Evolutionary conservation across 2,888 invertebrate species (phyloP).

Genomic region (Pyrrhia umbra): DNA sequence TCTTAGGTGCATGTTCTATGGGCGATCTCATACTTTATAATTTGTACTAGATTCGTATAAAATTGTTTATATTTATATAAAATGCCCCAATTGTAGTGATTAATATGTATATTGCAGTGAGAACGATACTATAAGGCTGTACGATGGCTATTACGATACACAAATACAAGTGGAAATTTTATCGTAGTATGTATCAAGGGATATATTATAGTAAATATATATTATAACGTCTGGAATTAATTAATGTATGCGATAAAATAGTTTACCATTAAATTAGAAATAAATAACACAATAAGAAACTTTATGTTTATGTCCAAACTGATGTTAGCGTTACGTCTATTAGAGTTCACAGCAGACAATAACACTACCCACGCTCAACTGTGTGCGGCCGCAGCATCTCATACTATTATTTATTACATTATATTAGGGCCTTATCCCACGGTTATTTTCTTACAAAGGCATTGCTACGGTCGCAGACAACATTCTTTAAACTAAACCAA

Average conservation of each 20-base stretch:
- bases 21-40: constrained; percentile 27
- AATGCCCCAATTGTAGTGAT: constrained; percentile 62
- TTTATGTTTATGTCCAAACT: constrained; percentile 20
- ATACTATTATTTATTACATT: constrained; percentile 12
- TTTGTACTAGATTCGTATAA: constrained; percentile 49
- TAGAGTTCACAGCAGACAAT: constrained; percentile 41
- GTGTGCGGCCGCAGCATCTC: constrained; percentile 24
- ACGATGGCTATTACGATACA: constrained; percentile 47
- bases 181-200: constrained; percentile 35
- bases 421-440: constrained; percentile 9
- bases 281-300: constrained; percentile 8
- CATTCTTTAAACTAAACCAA: neutral
- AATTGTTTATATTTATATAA: constrained; percentile 55
- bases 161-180: constrained; percentile 29
- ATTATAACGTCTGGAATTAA: constrained; percentile 20
- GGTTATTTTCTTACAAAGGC: neutral
- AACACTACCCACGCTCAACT: constrained; percentile 44
- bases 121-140: constrained; percentile 48
- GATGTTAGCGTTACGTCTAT: constrained; percentile 9
- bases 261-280: constrained; percentile 21
- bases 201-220: constrained; percentile 36
- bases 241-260: constrained; percentile 20
- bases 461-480: neutral
- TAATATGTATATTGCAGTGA: constrained; percentile 52
- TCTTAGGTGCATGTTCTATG: constrained; percentile 27